These are phyloP conservation scores for Anhinga anhinga DNA, from an alignment of 2,113 vertebrate genomes.

Conservation along the genomic window DNA sequence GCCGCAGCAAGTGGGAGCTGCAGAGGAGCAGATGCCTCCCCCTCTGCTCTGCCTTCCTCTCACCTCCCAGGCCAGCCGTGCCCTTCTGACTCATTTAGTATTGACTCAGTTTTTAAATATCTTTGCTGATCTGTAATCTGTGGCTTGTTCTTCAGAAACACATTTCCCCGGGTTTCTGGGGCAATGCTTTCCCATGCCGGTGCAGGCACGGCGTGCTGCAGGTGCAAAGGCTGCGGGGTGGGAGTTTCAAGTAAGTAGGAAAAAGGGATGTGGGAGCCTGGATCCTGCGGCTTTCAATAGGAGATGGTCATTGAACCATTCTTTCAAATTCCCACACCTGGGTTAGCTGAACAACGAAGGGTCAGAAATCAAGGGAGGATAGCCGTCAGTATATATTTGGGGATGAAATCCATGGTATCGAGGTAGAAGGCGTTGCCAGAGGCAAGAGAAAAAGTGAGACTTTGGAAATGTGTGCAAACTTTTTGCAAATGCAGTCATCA, in stretches of 20 bases:
- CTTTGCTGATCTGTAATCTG: background rate
- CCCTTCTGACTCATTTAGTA: background rate
- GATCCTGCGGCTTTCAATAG: background rate
- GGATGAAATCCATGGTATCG: background rate
- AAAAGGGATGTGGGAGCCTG: background rate
- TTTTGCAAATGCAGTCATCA: background rate
- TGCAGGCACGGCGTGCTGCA: background rate
- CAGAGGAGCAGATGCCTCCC: background rate
- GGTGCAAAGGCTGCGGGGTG: fast-evolving
- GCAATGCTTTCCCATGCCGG: background rate
- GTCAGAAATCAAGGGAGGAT: background rate
- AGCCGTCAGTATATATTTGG: fast-evolving
- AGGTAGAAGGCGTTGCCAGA: background rate
- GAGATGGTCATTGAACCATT: background rate
- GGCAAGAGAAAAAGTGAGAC: background rate
- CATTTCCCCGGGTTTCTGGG: background rate
- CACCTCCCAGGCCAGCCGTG: background rate
- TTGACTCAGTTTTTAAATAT: background rate
- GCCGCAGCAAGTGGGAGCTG: background rate
- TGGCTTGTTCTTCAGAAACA: background rate
- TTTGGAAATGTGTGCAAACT: background rate
- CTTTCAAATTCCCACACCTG: background rate
- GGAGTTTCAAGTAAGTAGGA: background rate
- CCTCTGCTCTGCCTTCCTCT: background rate
- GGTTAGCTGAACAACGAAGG: background rate